These are phyloP conservation scores for Malthinus flaveolus DNA, from an alignment of 2,888 invertebrate species.

Conservation along the genomic window DNA sequence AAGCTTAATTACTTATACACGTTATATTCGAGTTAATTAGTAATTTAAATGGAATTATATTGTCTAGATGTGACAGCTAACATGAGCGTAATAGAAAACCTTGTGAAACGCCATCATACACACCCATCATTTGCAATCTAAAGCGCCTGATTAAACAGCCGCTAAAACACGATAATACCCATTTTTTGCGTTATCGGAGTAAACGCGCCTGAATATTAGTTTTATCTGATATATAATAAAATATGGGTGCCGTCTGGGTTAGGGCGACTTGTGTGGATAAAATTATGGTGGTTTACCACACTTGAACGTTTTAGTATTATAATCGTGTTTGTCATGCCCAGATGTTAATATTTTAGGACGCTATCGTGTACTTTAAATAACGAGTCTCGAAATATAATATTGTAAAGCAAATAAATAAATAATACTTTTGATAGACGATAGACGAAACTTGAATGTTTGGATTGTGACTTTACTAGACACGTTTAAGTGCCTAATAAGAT, in stretches of 20 bases:
- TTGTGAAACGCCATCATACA: conserved; percentile 11
- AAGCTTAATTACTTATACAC: neutral
- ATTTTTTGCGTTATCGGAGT: too few species aligned
- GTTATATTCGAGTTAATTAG: neutral
- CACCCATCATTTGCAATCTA: conserved; percentile 9
- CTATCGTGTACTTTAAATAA: conserved; percentile 10
- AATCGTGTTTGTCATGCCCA: conserved; percentile 22
- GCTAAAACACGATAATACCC: neutral
- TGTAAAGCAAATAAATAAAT: conserved; percentile 21
- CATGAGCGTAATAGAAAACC: conserved; percentile 9
- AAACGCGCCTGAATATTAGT: neutral
- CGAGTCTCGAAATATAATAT: conserved; percentile 7
- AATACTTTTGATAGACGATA: conserved; percentile 22
- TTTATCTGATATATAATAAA: conserved; percentile 24
- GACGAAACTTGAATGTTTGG: conserved; percentile 24
- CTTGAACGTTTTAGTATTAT: conserved; percentile 3
- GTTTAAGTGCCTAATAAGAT: neutral
- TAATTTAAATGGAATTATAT: conserved; percentile 13
- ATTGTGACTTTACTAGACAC: neutral
- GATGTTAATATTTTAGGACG: conserved; percentile 24
- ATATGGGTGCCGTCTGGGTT: conserved; percentile 14
- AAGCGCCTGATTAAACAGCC: conserved; percentile 10
- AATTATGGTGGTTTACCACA: conserved; percentile 1
- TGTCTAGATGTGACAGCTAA: conserved; percentile 12
- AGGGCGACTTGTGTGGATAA: conserved; percentile 8